Base-by-base conservation (phyloP, 2,888 invertebrate genomes). In the Chalcis sispes region DNA sequence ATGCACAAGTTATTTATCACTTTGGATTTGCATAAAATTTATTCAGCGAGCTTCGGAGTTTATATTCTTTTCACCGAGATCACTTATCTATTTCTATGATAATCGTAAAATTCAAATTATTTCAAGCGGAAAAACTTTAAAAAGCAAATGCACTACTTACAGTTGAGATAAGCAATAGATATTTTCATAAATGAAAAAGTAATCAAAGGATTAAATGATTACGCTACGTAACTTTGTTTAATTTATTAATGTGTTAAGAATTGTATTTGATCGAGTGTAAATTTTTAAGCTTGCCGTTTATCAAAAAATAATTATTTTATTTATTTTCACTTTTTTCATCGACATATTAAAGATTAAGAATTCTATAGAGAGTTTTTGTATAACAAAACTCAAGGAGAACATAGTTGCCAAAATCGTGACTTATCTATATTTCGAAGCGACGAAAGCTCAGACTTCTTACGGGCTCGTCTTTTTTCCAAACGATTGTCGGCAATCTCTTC, bases 1-100 rank as follows among this genome's bases (percentile, higher is more conserved):
- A 18, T 46, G 23, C 32, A 13, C 48, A 58, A 50, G 70, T 58
- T 42, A 69, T 69, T 58, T 69, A 69, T 69, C 67, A 29, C 58
- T 56, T 69, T 48, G 71, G 52, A 62, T 71, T 71, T 71, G 61
- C 71, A 71, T 71, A 42, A 36, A 71, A 71, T 62, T 71, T 42
- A 71, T 58, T 29, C 46, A 27, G 48, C 48, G 18, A 29, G 48
- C 27, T 36, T 23, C 42, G 2, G 61, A 40, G 1, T 32, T 42
- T 48, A n/a, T n/a, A 32, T 52, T 36, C 52, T 36, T 36, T 66
- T 65, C 54, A n/a, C 54, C 36, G 40, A 25, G 54, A 66, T 66
- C 66, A 18, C 66, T 66, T 54, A 40, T 66, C 66, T 40, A 50
- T 13, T 32, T 32, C 48, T 20, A 66, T 52, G 32, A 29, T 36